Evolutionary conservation across 1,140 invertebrate genomes (phyloP).

Genomic region (Tribolium madens): DNA sequence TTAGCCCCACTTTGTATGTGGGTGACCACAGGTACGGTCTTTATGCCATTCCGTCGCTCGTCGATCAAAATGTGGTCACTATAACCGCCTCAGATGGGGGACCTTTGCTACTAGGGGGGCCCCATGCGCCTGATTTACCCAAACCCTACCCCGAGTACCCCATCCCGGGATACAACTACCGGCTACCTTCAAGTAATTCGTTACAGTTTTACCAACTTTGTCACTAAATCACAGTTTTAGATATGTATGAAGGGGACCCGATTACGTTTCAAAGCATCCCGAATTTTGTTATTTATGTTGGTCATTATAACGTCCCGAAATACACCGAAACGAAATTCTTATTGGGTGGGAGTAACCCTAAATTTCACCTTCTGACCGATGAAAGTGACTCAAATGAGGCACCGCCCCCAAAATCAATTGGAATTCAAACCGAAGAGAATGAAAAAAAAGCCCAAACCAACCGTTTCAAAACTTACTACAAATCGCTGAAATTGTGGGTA

Average conservation of each 20-base stretch:
- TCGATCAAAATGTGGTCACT: slow-evolving; percentile 85
- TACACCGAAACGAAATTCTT: slow-evolving; percentile 61
- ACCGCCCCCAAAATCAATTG: slow-evolving; percentile 18
- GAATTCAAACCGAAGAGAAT: slow-evolving; percentile 49
- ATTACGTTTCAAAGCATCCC: slow-evolving; percentile 65
- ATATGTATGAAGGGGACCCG: slow-evolving; percentile 59
- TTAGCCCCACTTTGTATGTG: slow-evolving; percentile 91
- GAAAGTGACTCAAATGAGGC: background rate
- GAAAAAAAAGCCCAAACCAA: slow-evolving; percentile 7
- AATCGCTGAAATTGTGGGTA: slow-evolving; percentile 69
- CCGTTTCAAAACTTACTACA: slow-evolving; percentile 59
- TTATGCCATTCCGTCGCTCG: slow-evolving; percentile 92
- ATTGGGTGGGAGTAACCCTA: slow-evolving; percentile 41
- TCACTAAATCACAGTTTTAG: background rate
- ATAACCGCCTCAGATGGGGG: slow-evolving; percentile 75
- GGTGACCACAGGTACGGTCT: slow-evolving; percentile 89
- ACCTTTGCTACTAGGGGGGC: slow-evolving; percentile 78
- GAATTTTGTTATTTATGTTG: slow-evolving; percentile 68
- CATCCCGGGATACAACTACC: slow-evolving; percentile 64
- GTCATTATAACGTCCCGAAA: slow-evolving; percentile 86
- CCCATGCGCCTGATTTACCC: slow-evolving; percentile 64
- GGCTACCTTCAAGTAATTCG: slow-evolving; percentile 48
- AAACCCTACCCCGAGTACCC: slow-evolving; percentile 63
- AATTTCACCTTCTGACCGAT: slow-evolving; percentile 52
- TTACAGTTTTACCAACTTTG: background rate